Conservation (phyloP, 2,888 invertebrate species). For the Drosophila cognata region DNA sequence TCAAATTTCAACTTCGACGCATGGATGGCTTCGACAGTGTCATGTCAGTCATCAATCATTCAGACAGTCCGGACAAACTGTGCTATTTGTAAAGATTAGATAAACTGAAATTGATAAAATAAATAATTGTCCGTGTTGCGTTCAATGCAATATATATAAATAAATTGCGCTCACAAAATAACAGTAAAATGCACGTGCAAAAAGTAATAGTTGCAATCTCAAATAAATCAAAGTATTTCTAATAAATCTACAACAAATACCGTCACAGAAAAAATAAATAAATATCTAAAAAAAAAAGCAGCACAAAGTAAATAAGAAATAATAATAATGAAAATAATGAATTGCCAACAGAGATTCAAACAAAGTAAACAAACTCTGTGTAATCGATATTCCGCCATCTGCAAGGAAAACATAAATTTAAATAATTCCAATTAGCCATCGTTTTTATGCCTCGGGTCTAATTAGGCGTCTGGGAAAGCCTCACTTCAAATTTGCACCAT, state of each 20-base stretch:
- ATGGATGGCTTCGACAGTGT: neutral
- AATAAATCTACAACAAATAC: neutral
- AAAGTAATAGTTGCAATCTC: neutral
- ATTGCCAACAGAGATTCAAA: neutral
- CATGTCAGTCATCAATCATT: constrained; percentile 3
- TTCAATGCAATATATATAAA: neutral
- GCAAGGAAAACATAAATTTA: constrained; percentile 14
- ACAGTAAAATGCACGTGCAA: neutral
- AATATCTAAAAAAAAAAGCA: neutral
- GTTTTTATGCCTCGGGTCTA: constrained; percentile 39
- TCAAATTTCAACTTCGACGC: neutral
- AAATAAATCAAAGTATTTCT: neutral
- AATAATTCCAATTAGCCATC: constrained; percentile 63
- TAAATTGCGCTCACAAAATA: neutral
- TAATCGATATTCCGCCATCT: neutral
- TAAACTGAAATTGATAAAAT: constrained; percentile 8
- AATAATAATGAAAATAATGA: neutral
- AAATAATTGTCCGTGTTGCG: no score
- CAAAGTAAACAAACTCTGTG: neutral
- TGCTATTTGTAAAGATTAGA: constrained; percentile 4
- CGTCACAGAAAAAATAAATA: neutral
- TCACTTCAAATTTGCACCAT: constrained; percentile 35
- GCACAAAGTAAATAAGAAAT: neutral
- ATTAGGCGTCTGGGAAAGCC: constrained; percentile 43
- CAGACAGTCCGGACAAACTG: neutral